These are phyloP conservation scores for Copidosoma aretas DNA, from an alignment of 2,888 invertebrate species.

Conservation along the genomic window DNA sequence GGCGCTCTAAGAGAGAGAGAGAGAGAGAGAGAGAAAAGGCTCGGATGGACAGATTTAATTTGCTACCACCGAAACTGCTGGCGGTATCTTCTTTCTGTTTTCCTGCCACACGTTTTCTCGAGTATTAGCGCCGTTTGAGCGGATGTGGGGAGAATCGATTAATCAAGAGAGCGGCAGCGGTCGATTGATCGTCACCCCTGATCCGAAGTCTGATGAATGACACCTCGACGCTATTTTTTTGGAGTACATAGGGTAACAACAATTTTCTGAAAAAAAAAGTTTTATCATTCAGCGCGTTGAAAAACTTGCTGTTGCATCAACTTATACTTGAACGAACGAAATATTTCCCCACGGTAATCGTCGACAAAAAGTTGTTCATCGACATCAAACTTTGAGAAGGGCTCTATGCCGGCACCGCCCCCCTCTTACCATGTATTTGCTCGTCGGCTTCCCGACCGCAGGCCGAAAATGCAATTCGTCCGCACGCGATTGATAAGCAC, in stretches of 20 bases:
- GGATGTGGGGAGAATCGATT: constrained; percentile 20
- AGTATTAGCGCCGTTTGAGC: background rate
- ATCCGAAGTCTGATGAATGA: constrained; percentile 41
- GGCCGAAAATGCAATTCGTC: constrained; percentile 22
- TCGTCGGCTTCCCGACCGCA: background rate
- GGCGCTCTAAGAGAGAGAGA: background rate
- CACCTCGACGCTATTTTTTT: constrained; percentile 4
- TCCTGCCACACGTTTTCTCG: constrained; percentile 14
- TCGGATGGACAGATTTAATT: constrained; percentile 35
- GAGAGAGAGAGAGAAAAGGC: background rate
- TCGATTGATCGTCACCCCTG: constrained; percentile 39
- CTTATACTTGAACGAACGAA: too few relatives aligned
- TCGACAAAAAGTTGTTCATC: too few relatives aligned
- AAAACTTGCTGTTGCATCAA: too few relatives aligned
- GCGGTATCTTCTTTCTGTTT: constrained; percentile 22
- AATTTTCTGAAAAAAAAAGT: too few relatives aligned
- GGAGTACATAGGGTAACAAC: too few relatives aligned
- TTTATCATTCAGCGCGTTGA: too few relatives aligned
- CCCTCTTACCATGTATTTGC: too few relatives aligned
- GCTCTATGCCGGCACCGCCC: too few relatives aligned
- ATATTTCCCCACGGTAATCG: too few relatives aligned
- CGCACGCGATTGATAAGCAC: background rate
- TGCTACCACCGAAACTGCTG: constrained; percentile 19
- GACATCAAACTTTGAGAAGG: too few relatives aligned
- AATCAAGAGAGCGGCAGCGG: constrained; percentile 38